Conservation (phyloP, 2,797 vertebrate species). For the Vireo griseus region DNA sequence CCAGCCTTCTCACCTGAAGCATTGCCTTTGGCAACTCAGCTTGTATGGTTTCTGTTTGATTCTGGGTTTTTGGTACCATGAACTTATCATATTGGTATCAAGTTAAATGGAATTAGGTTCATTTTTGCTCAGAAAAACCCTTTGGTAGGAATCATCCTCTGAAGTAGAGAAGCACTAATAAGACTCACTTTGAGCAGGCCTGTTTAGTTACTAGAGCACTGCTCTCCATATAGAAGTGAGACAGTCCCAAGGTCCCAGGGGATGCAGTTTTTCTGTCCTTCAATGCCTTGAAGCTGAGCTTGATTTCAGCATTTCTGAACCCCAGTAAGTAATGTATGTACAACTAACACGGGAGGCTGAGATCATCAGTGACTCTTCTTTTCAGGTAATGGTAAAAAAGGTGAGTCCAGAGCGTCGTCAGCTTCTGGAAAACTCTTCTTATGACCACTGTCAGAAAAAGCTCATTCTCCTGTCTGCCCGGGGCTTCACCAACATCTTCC, state of each 20-base stretch:
- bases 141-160: background rate
- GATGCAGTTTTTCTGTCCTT: background rate
- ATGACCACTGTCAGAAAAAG: slow-evolving; percentile 59
- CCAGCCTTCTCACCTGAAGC: background rate
- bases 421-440: slow-evolving; percentile 57
- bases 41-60: background rate
- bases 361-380: background rate
- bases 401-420: slow-evolving; percentile 52
- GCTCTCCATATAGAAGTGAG: background rate
- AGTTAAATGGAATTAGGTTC: background rate
- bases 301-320: background rate
- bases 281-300: background rate
- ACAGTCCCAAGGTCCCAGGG: background rate
- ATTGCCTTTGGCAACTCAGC: background rate
- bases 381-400: slow-evolving; percentile 73
- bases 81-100: background rate
- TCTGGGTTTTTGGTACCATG: background rate
- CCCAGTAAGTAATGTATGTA: background rate
- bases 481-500: slow-evolving; percentile 74
- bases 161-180: background rate
- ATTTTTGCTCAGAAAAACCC: background rate
- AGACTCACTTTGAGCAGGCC: background rate
- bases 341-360: background rate
- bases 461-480: slow-evolving; percentile 63
- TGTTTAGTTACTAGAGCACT: background rate